Percentiles rank a stretch among this genome's conserved stretches.
These are phyloP conservation scores for Nymphalis urticae DNA, from an alignment of 2,888 invertebrate genomes.

Conservation along the genomic window DNA sequence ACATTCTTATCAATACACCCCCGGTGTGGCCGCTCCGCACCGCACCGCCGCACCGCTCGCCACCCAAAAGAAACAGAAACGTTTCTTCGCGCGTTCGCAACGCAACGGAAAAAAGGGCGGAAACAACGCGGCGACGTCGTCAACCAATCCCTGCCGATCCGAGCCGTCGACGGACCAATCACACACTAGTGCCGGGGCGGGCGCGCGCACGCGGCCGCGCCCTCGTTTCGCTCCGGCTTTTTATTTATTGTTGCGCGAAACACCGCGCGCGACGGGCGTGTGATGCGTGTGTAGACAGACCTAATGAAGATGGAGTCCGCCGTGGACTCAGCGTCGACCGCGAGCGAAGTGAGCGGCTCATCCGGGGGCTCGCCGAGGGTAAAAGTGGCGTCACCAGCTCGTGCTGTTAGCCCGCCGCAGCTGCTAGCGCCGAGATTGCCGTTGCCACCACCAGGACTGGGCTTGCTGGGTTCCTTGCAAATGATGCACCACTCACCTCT, in stretches of 20 bases:
- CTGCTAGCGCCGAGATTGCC: slow-evolving; percentile 90
- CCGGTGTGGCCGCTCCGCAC: slow-evolving; percentile 53
- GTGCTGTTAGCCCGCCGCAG: slow-evolving; percentile 76
- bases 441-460: slow-evolving; percentile 91
- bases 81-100: slow-evolving; percentile 79
- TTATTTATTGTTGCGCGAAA: slow-evolving; percentile 88
- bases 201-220: slow-evolving; percentile 80
- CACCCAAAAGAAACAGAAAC: slow-evolving; percentile 83
- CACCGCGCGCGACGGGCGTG: slow-evolving; percentile 85
- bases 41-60: slow-evolving; percentile 70
- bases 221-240: slow-evolving; percentile 81
- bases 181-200: slow-evolving; percentile 64
- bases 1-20: slow-evolving; percentile 84
- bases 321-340: slow-evolving; percentile 82
- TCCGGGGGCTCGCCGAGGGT: slow-evolving; percentile 79
- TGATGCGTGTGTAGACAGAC: slow-evolving; percentile 74
- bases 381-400: slow-evolving; percentile 74
- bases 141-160: slow-evolving; percentile 62
- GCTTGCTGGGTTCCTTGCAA: slow-evolving; percentile 90
- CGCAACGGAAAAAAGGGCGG: slow-evolving; percentile 80
- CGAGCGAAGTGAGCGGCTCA: slow-evolving; percentile 79
- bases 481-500: slow-evolving; percentile 92
- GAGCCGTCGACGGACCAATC: slow-evolving; percentile 70
- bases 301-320: slow-evolving; percentile 78
- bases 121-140: slow-evolving; percentile 64